phyloP scores from a whole-genome alignment of 2,888 invertebrate species.

The Omphaloscelis lunosa region DNA sequence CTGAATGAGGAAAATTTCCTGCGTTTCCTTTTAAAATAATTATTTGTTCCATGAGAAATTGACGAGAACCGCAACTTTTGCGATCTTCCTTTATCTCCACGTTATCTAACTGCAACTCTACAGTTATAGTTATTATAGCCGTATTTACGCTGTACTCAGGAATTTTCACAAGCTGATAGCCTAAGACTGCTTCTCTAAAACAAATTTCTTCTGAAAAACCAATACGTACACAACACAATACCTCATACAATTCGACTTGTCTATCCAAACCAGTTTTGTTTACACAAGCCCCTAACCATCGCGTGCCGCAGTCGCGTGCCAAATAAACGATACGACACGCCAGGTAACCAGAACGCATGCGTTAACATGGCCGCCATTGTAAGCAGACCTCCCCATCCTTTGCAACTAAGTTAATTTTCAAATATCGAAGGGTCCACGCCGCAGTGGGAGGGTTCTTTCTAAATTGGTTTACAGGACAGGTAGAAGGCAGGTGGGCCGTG shows the following conservation, averaged over 20 bases:
- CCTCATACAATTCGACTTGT: constrained; percentile 4
- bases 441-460: constrained; percentile 66
- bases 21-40: not conserved
- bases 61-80: not conserved
- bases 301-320: constrained; percentile 73
- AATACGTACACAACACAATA: constrained; percentile 5
- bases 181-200: not conserved
- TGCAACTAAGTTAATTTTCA: constrained; percentile 51
- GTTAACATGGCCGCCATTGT: constrained; percentile 67
- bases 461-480: constrained; percentile 79
- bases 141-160: not conserved
- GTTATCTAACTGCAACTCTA: not conserved
- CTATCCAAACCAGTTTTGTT: constrained; percentile 36
- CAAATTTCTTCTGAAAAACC: not conserved
- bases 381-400: constrained; percentile 67
- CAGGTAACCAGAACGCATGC: constrained; percentile 77
- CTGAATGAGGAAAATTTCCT: not conserved
- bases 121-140: not conserved
- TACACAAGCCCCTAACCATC: constrained; percentile 42
- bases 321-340: constrained; percentile 61
- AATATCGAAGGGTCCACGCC: constrained; percentile 23
- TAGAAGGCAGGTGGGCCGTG: constrained; percentile 84
- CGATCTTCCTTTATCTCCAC: not conserved
- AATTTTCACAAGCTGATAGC: not conserved
- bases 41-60: not conserved